Evolutionary conservation across 92 coral and sea anemone genomes (phyloP).

Genomic region (Micromussa lordhowensis): DNA sequence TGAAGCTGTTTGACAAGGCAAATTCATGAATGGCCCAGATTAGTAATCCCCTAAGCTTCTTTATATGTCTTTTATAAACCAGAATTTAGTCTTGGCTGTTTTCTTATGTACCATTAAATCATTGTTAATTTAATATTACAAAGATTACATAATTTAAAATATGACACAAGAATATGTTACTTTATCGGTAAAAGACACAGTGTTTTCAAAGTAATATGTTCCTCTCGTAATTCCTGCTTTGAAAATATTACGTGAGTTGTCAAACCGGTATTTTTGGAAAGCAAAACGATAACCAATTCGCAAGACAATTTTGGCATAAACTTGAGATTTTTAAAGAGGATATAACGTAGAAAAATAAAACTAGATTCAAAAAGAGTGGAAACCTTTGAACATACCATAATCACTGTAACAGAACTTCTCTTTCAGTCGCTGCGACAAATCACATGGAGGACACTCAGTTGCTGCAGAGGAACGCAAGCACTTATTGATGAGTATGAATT

Average conservation of each 20-base stretch:
- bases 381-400: conserved; percentile 40
- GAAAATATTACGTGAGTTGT: too few species aligned
- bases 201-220: too few species aligned
- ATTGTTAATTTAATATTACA: too few species aligned
- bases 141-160: too few species aligned
- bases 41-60: background rate
- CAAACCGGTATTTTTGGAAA: too few species aligned
- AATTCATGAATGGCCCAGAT: background rate
- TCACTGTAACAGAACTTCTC: conserved; percentile 51
- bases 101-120: too few species aligned
- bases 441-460: conserved; percentile 46
- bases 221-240: too few species aligned
- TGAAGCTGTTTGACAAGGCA: background rate
- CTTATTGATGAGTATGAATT: background rate
- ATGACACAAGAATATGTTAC: too few species aligned
- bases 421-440: conserved; percentile 24
- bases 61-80: background rate
- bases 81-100: background rate
- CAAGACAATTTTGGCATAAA: too few species aligned
- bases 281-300: background rate
- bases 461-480: background rate
- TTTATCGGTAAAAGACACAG: too few species aligned
- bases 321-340: too few species aligned
- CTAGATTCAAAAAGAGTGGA: background rate
- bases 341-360: background rate